These are phyloP conservation scores for Syngnathus rostellatus DNA, from an alignment of 2,797 vertebrate species.

Conservation along the genomic window DNA sequence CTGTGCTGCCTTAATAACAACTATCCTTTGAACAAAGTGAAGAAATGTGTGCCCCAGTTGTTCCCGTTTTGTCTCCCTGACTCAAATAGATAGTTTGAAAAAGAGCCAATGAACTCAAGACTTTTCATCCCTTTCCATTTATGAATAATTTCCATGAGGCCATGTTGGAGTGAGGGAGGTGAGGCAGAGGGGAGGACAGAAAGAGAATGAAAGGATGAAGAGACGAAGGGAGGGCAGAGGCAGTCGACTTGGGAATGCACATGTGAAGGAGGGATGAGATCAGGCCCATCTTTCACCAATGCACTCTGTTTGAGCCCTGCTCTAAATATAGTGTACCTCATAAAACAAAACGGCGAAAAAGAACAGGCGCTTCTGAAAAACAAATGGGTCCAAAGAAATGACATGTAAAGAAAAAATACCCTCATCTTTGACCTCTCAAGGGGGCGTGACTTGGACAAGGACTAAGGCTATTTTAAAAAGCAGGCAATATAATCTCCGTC, in stretches of 20 bases:
- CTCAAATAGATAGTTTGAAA: conserved; percentile 42
- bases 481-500: conserved; percentile 40
- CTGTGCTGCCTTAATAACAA: conserved; percentile 36
- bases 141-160: conserved; percentile 52
- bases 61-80: conserved; percentile 19
- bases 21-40: conserved; percentile 35
- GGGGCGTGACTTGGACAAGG: conserved; percentile 24
- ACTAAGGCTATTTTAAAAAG: conserved; percentile 35
- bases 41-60: conserved; percentile 36
- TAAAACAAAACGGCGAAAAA: conserved; percentile 21
- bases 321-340: conserved; percentile 20
- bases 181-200: conserved; percentile 11
- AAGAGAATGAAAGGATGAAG: conserved; percentile 36
- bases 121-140: conserved; percentile 43
- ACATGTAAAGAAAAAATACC: conserved; percentile 25
- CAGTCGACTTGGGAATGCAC: conserved; percentile 29
- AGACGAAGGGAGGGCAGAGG: conserved; percentile 42
- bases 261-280: conserved; percentile 36
- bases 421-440: conserved; percentile 29
- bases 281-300: conserved; percentile 37
- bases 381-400: conserved; percentile 24
- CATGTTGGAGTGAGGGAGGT: conserved; percentile 28
- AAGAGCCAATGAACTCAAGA: conserved; percentile 36
- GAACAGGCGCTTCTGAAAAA: conserved; percentile 37
- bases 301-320: conserved; percentile 29